phyloP scores from a whole-genome alignment of 2,113 vertebrate species.

The Oreochromis tanganicae region DNA sequence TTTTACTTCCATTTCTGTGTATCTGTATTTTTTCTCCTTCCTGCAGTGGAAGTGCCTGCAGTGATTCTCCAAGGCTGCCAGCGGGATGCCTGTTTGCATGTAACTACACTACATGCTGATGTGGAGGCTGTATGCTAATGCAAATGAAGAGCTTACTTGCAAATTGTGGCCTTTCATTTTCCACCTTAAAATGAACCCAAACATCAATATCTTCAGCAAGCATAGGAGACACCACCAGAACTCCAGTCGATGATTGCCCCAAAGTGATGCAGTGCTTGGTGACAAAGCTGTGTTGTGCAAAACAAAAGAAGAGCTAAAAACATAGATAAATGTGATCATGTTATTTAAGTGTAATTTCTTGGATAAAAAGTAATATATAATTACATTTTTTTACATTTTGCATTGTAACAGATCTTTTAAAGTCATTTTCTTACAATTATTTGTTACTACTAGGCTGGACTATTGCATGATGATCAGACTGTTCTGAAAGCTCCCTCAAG shows the following conservation, averaged over 20 bases:
- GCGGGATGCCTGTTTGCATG: conserved; percentile 70
- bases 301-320: background rate
- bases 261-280: background rate
- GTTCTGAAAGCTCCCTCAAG: background rate
- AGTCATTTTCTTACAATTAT: background rate
- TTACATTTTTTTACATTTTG: background rate
- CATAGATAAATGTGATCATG: background rate
- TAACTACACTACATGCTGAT: conserved; percentile 68
- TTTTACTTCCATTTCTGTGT: background rate
- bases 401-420: background rate
- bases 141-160: conserved; percentile 28
- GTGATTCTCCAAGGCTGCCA: conserved; percentile 56
- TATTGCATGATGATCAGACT: background rate
- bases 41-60: conserved; percentile 69
- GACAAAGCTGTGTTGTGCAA: background rate
- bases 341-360: background rate
- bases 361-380: background rate
- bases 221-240: background rate
- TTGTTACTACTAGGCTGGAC: background rate
- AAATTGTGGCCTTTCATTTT: background rate
- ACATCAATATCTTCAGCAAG: background rate
- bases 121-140: conserved; percentile 62
- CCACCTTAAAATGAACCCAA: background rate
- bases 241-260: background rate
- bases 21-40: conserved; percentile 30